Evolutionary conservation across 2,113 vertebrate genomes (phyloP).

Genomic region (Salvelinus fontinalis): DNA sequence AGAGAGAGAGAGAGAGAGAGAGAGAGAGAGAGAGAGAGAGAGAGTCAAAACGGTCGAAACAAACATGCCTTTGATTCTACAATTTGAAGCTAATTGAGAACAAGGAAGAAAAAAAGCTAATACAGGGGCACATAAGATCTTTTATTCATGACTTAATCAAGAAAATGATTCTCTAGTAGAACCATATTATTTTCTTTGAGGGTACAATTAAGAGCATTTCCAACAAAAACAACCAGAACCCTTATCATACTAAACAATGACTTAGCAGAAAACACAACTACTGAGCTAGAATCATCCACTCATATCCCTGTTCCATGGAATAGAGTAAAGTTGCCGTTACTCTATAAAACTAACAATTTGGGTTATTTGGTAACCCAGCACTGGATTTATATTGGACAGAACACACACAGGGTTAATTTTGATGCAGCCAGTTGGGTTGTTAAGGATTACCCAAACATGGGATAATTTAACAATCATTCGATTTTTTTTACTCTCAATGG

Average conservation of each 20-base stretch:
- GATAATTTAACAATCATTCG: no score
- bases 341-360: accelerated
- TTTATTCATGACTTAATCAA: slow-evolving; percentile 66
- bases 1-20: background rate
- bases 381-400: no score
- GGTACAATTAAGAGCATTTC: slow-evolving; percentile 57
- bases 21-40: background rate
- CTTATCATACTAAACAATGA: slow-evolving; percentile 25
- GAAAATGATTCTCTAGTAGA: slow-evolving; percentile 55
- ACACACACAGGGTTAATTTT: no score
- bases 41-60: slow-evolving; percentile 37
- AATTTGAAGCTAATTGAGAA: slow-evolving; percentile 70
- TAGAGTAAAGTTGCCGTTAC: no score
- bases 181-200: slow-evolving; percentile 50
- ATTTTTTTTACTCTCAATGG: no score
- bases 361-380: no score
- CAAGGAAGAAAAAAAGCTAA: slow-evolving; percentile 63
- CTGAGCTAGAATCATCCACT: no score
- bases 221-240: slow-evolving; percentile 47
- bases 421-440: no score
- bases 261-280: slow-evolving; percentile 19
- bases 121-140: slow-evolving; percentile 48
- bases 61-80: slow-evolving; percentile 64
- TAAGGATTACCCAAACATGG: no score
- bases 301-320: no score